These are phyloP conservation scores for Drosophila infuscata DNA, from an alignment of 2,888 invertebrate species.

Conservation along the genomic window DNA sequence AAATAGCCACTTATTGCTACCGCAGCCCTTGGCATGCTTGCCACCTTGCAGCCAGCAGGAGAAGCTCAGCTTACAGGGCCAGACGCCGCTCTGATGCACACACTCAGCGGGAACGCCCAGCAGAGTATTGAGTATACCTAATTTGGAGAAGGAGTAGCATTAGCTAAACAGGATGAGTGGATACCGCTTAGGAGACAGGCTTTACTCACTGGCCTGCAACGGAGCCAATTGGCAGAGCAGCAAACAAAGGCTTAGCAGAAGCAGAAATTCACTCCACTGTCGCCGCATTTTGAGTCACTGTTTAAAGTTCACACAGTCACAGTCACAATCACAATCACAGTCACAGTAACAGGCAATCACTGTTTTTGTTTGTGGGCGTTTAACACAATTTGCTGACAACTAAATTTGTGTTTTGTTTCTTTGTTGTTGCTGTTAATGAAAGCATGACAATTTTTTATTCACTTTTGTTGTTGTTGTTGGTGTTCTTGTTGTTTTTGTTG, in stretches of 20 bases:
- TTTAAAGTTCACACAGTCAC: conserved; percentile 2
- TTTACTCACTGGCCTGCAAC: conserved; percentile 64
- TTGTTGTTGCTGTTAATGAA: conserved; percentile 71
- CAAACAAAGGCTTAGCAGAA: conserved; percentile 48
- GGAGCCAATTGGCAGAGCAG: conserved; percentile 46
- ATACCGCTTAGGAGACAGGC: not conserved
- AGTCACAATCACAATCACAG: conserved; percentile 14
- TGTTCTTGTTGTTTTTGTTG: conserved; percentile 17
- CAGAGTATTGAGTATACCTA: conserved; percentile 83
- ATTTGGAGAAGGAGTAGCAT: not conserved
- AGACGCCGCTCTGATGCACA: conserved; percentile 86
- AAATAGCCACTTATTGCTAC: conserved; percentile 89
- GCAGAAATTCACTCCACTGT: conserved; percentile 27
- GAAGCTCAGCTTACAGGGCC: conserved; percentile 89
- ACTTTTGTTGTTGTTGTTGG: conserved; percentile 40
- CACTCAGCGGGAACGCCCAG: conserved; percentile 84
- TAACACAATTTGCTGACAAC: conserved; percentile 53
- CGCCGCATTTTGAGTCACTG: conserved; percentile 51
- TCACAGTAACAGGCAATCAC: conserved; percentile 22
- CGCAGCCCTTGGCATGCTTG: conserved; percentile 88
- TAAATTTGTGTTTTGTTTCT: conserved; percentile 32
- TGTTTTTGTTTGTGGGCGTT: conserved; percentile 33
- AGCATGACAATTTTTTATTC: conserved; percentile 77
- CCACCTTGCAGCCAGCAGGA: conserved; percentile 92
- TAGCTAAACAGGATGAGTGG: not conserved